Evolutionary conservation across 2,113 vertebrate species (phyloP).

Genomic region (Psilopsiagon aurifrons): DNA sequence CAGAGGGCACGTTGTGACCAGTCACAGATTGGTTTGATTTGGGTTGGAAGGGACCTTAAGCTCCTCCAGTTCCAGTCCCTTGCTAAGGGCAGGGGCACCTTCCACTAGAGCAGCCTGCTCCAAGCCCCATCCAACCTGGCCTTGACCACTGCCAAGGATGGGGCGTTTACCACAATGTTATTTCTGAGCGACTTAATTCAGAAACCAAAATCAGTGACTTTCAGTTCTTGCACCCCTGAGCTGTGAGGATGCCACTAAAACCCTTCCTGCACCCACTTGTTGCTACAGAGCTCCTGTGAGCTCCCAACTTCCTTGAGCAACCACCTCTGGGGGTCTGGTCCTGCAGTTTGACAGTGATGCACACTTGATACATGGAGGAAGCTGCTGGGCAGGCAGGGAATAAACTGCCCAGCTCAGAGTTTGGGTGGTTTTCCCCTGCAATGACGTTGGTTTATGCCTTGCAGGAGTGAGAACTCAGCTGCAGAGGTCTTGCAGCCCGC

Average conservation of each 20-base stretch:
- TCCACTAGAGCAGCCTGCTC: neutral
- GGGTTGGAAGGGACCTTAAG: neutral
- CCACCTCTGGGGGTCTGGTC: neutral
- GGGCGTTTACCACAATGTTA: neutral
- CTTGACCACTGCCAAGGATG: neutral
- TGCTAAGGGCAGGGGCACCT: neutral
- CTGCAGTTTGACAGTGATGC: neutral
- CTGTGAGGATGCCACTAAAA: neutral
- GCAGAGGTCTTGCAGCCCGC: neutral
- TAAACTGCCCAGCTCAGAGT: neutral
- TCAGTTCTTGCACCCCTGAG: neutral
- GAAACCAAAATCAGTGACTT: fast-evolving
- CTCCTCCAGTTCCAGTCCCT: neutral
- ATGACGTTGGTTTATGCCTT: neutral
- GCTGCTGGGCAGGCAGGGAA: neutral
- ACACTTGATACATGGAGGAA: neutral
- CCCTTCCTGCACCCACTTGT: neutral
- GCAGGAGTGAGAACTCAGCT: neutral
- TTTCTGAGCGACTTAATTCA: fast-evolving
- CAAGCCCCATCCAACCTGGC: neutral
- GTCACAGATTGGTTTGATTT: neutral
- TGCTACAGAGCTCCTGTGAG: neutral
- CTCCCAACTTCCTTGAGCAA: neutral
- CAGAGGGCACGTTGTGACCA: constrained; percentile 36
- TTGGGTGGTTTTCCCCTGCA: fast-evolving